These are phyloP conservation scores for Heliothis peltigera DNA, from an alignment of 2,888 invertebrate genomes.

Conservation along the genomic window DNA sequence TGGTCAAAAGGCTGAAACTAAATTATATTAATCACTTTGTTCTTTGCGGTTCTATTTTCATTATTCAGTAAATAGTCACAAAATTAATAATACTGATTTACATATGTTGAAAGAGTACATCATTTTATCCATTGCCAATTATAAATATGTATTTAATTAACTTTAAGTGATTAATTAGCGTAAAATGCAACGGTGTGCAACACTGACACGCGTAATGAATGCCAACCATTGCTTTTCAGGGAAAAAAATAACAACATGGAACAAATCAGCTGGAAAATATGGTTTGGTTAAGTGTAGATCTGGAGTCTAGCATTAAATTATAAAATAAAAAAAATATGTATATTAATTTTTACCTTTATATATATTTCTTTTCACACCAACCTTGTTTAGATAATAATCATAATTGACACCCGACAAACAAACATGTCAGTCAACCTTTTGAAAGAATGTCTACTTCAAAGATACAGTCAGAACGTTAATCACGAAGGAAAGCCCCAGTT, in stretches of 20 bases:
- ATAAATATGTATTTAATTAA: constrained; percentile 2
- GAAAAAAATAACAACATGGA: neutral
- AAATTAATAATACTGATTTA: no score
- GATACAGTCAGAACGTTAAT: neutral
- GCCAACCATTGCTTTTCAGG: neutral
- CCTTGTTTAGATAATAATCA: no score
- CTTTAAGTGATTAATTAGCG: neutral
- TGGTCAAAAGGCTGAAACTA: no score
- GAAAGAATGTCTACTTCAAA: no score
- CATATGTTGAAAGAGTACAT: neutral
- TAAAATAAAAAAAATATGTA: no score
- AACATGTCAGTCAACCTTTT: no score
- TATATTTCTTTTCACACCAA: no score
- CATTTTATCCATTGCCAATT: neutral
- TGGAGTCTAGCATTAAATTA: neutral
- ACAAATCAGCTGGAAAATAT: neutral
- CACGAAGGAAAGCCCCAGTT: neutral
- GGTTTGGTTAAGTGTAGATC: neutral
- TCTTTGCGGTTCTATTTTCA: no score
- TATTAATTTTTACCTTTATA: no score
- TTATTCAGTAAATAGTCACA: no score
- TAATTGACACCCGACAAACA: no score
- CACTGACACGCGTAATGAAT: neutral
- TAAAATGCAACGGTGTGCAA: neutral
- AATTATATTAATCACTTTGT: no score